phyloP scores from a whole-genome alignment of 2,113 vertebrate genomes.

The Syrmaticus mikado region DNA sequence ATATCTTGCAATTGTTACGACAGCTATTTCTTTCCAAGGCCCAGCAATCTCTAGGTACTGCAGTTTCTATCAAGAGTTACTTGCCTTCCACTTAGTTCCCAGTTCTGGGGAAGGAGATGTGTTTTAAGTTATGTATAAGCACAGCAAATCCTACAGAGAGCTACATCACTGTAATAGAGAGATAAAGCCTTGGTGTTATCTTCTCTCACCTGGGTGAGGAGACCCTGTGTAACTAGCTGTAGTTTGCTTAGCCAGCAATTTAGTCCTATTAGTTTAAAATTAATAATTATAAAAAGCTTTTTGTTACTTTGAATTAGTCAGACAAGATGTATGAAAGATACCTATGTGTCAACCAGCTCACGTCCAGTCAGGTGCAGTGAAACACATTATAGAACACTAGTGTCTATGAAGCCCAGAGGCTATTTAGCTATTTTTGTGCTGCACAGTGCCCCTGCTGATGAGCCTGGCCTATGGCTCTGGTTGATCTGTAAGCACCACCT shows the following conservation, averaged over 20 bases:
- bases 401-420: not conserved
- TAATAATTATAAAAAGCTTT: not conserved
- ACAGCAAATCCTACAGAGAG: not conserved
- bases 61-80: not conserved
- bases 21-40: not conserved
- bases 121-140: rapidly evolving
- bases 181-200: not conserved
- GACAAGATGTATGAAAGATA: not conserved
- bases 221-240: not conserved
- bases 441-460: not conserved
- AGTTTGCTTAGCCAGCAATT: not conserved
- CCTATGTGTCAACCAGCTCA: not conserved
- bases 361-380: not conserved
- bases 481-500: not conserved
- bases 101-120: not conserved
- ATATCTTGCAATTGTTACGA: not conserved
- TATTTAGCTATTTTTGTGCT: not conserved
- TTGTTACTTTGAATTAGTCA: not conserved
- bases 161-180: not conserved
- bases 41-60: not conserved
- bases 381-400: not conserved
- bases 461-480: not conserved
- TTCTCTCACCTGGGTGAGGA: not conserved
- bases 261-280: not conserved
- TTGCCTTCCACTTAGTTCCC: not conserved